phyloP scores from a whole-genome alignment of 2,113 vertebrate species.

The Sylvilagus bachmani region DNA sequence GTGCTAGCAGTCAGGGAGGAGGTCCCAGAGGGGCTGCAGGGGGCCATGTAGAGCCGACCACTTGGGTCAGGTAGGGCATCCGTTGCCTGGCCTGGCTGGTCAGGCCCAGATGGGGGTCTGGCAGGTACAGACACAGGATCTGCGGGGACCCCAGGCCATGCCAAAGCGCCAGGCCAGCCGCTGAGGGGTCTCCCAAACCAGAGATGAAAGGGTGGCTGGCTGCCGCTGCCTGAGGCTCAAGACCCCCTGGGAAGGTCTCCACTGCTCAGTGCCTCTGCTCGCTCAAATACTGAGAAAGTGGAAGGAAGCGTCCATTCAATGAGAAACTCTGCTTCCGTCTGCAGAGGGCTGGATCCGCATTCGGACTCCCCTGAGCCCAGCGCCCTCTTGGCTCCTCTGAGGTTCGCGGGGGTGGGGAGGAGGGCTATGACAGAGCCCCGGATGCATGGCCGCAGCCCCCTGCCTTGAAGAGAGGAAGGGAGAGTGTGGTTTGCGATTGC shows the following conservation, averaged over 20 bases:
- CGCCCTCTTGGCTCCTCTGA: neutral
- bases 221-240: neutral
- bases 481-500: neutral
- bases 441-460: rapidly evolving
- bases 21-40: too few relatives aligned
- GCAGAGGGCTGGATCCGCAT: neutral
- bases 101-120: neutral
- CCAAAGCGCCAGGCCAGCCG: neutral
- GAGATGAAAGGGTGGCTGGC: neutral
- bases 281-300: neutral
- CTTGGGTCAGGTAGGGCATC: neutral
- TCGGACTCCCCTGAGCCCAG: neutral
- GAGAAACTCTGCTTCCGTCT: conserved; percentile 16
- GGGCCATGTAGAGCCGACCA: too few relatives aligned
- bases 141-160: neutral
- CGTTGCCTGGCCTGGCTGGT: neutral
- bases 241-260: neutral
- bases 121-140: neutral
- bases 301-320: conserved; percentile 55
- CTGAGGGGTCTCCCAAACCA: neutral
- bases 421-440: neutral
- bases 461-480: neutral
- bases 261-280: neutral
- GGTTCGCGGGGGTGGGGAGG: neutral
- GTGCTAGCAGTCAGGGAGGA: too few relatives aligned